These are phyloP conservation scores for Neomicropteryx cornuta DNA, from an alignment of 1,140 invertebrate genomes.

Conservation along the genomic window DNA sequence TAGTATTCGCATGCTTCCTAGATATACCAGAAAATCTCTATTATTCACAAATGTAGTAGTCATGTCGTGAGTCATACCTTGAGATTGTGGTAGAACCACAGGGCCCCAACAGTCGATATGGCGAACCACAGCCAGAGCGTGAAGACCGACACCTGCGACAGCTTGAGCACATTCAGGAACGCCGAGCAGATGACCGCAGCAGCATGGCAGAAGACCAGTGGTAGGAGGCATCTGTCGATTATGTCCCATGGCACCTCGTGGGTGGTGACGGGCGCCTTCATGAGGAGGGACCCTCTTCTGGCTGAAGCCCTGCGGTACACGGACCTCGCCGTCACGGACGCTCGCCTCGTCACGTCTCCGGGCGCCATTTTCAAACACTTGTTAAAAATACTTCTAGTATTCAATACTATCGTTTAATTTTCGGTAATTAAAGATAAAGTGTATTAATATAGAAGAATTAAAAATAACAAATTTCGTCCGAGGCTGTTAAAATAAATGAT, in stretches of 20 bases:
- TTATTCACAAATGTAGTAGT: no score
- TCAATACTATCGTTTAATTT: no score
- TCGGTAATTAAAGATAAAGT: no score
- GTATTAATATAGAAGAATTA: no score
- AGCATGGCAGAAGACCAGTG: conserved; percentile 65
- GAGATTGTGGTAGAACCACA: conserved; percentile 70
- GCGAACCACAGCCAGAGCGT: conserved; percentile 64
- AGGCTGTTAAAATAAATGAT: no score
- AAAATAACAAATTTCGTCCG: no score
- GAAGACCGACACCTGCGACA: conserved; percentile 62
- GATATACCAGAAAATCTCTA: no score
- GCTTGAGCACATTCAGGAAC: conserved; percentile 53
- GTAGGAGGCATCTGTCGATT: conserved; percentile 63
- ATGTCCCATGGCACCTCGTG: conserved; percentile 65
- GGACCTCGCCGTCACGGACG: conserved; percentile 36
- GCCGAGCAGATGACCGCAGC: conserved; percentile 60
- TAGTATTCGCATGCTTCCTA: no score
- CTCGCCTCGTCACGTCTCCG: conserved; percentile 35
- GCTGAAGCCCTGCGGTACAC: conserved; percentile 34
- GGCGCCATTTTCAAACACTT: conserved; percentile 26
- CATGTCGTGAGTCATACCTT: conserved; percentile 53
- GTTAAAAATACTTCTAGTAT: no score
- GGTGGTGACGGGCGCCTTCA: conserved; percentile 22
- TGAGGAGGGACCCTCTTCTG: conserved; percentile 30
- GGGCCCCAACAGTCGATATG: conserved; percentile 53